Conservation (phyloP, 2,888 invertebrate species). For the Dolichomitus sp. region DNA sequence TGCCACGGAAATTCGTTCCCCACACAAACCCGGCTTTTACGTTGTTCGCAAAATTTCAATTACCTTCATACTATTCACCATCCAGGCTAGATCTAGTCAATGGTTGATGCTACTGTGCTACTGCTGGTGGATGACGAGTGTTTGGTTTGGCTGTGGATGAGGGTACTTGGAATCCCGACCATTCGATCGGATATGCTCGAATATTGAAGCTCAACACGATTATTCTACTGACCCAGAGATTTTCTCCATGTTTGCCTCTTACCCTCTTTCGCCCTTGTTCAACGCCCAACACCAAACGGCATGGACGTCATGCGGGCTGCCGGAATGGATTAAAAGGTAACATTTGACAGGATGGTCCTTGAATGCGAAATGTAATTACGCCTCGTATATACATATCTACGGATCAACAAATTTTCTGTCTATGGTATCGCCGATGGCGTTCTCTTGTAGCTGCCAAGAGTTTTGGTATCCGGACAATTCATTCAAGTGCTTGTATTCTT, state of each 20-base stretch:
- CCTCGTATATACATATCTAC: neutral
- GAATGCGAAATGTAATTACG: conserved; percentile 47
- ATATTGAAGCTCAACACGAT: conserved; percentile 66
- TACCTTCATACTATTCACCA: conserved; percentile 32
- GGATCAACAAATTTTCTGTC: neutral
- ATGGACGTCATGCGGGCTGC: conserved; percentile 64
- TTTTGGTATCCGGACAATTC: conserved; percentile 33
- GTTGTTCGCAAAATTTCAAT: conserved; percentile 68
- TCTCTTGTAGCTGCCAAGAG: conserved; percentile 5
- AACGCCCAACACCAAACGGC: conserved; percentile 49
- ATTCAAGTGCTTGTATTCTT: conserved; percentile 2
- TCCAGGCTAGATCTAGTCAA: conserved; percentile 20
- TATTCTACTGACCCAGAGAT: conserved; percentile 65
- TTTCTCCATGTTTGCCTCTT: neutral
- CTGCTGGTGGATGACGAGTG: conserved; percentile 17
- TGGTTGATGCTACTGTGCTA: conserved; percentile 9
- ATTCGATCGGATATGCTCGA: conserved; percentile 60
- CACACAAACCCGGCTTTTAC: conserved; percentile 23
- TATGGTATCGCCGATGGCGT: conserved; percentile 3
- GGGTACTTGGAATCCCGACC: conserved; percentile 5
- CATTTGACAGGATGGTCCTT: conserved; percentile 42
- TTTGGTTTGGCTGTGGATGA: conserved; percentile 37
- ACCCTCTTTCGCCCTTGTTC: conserved; percentile 59
- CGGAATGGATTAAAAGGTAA: conserved; percentile 69
- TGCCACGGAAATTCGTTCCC: conserved; percentile 61